phyloP scores from a whole-genome alignment of 1,140 invertebrate genomes.

The Caerostris darwini region DNA sequence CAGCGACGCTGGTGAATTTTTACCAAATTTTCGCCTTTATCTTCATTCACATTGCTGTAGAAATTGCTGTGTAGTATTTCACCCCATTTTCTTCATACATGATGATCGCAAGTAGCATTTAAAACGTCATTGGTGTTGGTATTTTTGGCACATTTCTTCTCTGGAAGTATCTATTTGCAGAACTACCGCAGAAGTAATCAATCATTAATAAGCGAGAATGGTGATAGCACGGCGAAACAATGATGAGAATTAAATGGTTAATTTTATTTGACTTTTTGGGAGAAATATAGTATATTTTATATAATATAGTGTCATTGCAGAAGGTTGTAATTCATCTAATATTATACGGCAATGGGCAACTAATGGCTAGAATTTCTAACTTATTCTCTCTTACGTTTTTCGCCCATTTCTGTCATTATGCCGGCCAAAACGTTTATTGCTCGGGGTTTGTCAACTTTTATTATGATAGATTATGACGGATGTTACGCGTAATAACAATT shows the following conservation, averaged over 20 bases:
- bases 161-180: no score
- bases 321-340: neutral
- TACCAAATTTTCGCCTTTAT: neutral
- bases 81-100: neutral
- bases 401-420: slow-evolving; percentile 35
- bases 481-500: slow-evolving; percentile 55
- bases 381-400: neutral
- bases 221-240: no score
- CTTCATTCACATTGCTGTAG: neutral
- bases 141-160: no score
- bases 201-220: no score
- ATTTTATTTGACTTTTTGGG: neutral
- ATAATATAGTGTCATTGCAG: neutral
- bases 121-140: neutral
- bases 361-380: neutral
- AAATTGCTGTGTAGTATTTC: neutral
- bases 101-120: neutral
- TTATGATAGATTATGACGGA: slow-evolving; percentile 71
- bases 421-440: slow-evolving; percentile 43
- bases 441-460: slow-evolving; percentile 62
- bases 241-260: neutral
- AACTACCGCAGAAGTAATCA: no score
- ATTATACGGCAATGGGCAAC: neutral
- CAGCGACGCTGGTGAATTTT: neutral
- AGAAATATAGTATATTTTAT: neutral